Percentiles rank a stretch among this genome's conserved stretches.
Conservation (phyloP, 1,140 invertebrate genomes). For the Aporrectodea caliginosa region DNA sequence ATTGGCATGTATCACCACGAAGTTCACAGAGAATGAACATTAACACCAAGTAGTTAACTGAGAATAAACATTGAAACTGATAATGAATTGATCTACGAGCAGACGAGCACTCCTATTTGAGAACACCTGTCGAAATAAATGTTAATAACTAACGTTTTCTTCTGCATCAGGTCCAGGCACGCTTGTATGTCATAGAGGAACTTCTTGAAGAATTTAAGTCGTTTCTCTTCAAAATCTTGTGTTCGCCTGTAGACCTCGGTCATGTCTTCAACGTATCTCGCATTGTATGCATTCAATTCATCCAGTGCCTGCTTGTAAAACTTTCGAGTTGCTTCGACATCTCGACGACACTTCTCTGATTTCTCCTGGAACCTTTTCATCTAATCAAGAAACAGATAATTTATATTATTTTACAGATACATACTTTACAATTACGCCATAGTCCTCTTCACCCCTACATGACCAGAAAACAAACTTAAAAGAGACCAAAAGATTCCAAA, state of each 20-base stretch:
- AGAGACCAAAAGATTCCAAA: too few species aligned
- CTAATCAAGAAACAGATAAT: conserved; percentile 33
- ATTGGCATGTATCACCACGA: too few species aligned
- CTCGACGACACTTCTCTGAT: conserved; percentile 86
- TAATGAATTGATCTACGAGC: too few species aligned
- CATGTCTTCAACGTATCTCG: conserved; percentile 78
- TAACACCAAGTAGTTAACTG: too few species aligned
- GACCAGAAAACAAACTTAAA: too few species aligned
- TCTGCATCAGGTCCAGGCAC: conserved; percentile 74
- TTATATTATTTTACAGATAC: too few species aligned
- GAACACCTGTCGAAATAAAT: too few species aligned
- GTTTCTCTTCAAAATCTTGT: conserved; percentile 89
- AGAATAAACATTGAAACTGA: too few species aligned
- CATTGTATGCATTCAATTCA: conserved; percentile 92
- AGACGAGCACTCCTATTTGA: too few species aligned
- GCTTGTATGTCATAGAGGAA: conserved; percentile 87
- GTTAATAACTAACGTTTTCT: conserved; percentile 3
- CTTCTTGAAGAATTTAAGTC: conserved; percentile 91
- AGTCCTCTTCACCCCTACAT: too few species aligned
- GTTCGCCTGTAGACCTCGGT: conserved; percentile 84
- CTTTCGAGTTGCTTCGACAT: conserved; percentile 81
- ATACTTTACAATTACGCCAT: too few species aligned
- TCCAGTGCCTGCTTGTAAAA: conserved; percentile 86
- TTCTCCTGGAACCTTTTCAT: conserved; percentile 83
- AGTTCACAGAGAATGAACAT: too few species aligned